Base-by-base conservation (phyloP, 2,888 invertebrate species). In the Cataglyphis altisquamis region DNA sequence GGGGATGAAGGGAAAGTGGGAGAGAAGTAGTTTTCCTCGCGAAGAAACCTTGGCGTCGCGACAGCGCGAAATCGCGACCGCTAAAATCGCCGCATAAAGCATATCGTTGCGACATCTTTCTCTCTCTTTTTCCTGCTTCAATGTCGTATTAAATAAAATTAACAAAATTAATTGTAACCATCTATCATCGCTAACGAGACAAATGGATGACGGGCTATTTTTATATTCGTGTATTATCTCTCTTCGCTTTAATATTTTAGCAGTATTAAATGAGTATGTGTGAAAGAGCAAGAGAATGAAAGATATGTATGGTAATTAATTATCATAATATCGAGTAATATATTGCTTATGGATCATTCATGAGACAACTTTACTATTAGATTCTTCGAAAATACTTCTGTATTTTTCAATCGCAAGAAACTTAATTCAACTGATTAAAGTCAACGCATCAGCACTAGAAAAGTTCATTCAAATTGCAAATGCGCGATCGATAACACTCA, bases 31-130 rank as follows among this genome's bases (percentile, higher is more conserved):
- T 45, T 45, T 45, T 39, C 48, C 64, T 72, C 72, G 60, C 48
- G 36, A 39, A 81, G 60, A 74, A 29, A 64, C 63, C 25, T 52
- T 52, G 66, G 75, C 70, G 64, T 68, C 72, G 85, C 64, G 77
- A 84, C 77, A 73, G 67, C 60, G 57, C 48, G 62, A 48, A 72
- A 85, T 87, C 74, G 70, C 77, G 81, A 68, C 67, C 72, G 32
- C 45, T 48, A 41, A 73, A 68, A 77, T 83, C 83, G 77, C 21
- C 73, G 66, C 67, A 55, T 41, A 39, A 36, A 64, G 74, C 68
- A 36, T 66, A 64, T 41, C 45, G 70, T 72, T 32, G 70, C 48
- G 45, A 15, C 25, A 45, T 68, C 21, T 21, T 36, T 70, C 18
- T 66, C 21, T 55, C 25, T 4, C 15, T 32, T 12, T 6, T 15